Evolutionary conservation across 2,797 vertebrate species (phyloP).

Genomic region (Tenualosa thibaudeaui): DNA sequence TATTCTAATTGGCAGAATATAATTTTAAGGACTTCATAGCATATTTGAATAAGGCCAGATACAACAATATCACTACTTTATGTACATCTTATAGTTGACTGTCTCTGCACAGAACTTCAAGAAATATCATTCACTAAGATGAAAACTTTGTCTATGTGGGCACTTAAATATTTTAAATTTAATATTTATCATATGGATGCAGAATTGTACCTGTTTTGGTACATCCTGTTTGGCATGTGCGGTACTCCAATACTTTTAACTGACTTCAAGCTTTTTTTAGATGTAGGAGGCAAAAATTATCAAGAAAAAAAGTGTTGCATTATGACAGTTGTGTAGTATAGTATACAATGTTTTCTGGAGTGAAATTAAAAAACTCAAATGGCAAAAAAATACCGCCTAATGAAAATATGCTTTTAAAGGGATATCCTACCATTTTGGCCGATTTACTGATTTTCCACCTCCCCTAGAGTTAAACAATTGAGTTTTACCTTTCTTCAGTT

Average conservation of each 20-base stretch:
- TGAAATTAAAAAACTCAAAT: background rate
- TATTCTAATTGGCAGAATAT: background rate
- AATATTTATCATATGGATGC: background rate
- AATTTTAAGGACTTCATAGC: background rate
- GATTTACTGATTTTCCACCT: no score
- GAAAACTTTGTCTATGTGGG: background rate
- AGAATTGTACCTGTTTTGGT: background rate
- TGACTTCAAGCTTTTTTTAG: background rate
- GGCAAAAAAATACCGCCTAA: background rate
- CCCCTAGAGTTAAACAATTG: no score
- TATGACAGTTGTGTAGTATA: background rate
- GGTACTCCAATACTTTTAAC: background rate
- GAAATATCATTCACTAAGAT: background rate
- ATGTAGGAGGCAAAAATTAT: background rate
- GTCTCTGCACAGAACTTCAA: background rate
- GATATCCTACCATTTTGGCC: no score
- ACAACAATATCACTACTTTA: background rate
- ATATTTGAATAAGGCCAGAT: background rate
- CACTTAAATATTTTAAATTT: background rate
- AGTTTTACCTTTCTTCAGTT: no score
- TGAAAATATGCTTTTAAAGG: background rate
- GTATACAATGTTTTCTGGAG: background rate
- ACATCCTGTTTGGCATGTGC: background rate
- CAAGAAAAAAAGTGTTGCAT: background rate
- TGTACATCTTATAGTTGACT: background rate